These are phyloP conservation scores for Drosophila lacicola DNA, from an alignment of 2,888 invertebrate genomes.

Conservation along the genomic window DNA sequence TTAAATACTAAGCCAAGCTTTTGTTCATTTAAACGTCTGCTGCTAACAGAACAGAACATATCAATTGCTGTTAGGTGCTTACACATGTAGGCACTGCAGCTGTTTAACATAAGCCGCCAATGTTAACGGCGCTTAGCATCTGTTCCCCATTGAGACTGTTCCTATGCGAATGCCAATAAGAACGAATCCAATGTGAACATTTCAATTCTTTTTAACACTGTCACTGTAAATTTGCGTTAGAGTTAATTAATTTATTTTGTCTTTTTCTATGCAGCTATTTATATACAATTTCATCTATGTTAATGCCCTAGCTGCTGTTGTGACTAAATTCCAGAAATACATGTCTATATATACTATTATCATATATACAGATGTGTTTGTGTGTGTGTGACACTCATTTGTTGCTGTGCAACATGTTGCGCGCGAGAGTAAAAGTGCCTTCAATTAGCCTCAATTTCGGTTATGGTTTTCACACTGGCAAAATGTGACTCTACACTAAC, in stretches of 20 bases:
- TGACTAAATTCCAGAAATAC: slow-evolving; percentile 30
- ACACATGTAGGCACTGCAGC: background rate
- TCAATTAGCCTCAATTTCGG: slow-evolving; percentile 64
- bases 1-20: background rate
- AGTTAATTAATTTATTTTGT: background rate
- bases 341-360: background rate
- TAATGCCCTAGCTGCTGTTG: slow-evolving; percentile 22
- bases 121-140: background rate
- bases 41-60: background rate
- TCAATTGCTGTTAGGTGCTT: background rate
- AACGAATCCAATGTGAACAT: background rate
- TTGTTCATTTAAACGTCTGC: background rate
- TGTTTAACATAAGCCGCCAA: background rate
- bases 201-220: background rate
- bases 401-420: slow-evolving; percentile 24
- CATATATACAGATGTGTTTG: background rate
- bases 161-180: background rate
- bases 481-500: slow-evolving; percentile 45
- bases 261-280: background rate
- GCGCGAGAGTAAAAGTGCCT: slow-evolving; percentile 62
- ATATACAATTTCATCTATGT: slow-evolving; percentile 17
- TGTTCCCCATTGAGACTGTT: background rate
- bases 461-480: slow-evolving; percentile 46
- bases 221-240: background rate
- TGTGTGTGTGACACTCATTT: slow-evolving; percentile 4